A percentile compares a stretch with the other conserved stretches of the same genome.
phyloP scores from a whole-genome alignment of 2,797 vertebrate genomes.

The Fringilla coelebs region DNA sequence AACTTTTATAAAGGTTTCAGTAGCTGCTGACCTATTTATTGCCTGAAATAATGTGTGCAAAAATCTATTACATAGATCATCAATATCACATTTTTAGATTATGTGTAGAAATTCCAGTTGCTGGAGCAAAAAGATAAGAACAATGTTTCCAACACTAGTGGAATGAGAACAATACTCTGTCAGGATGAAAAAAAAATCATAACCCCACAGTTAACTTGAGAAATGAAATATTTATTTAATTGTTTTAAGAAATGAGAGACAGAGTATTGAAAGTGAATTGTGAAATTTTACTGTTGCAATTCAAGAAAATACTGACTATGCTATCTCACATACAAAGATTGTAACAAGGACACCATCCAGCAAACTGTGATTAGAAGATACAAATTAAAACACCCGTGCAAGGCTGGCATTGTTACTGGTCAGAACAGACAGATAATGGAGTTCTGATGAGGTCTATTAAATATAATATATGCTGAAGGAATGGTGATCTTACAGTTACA shows the following conservation, averaged over 20 bases:
- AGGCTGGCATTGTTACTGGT: not conserved
- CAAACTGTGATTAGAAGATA: not conserved
- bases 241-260: not conserved
- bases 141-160: not conserved
- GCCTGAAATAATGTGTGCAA: not conserved
- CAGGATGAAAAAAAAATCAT: not conserved
- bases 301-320: not conserved
- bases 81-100: not conserved
- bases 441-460: not conserved
- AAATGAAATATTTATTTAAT: not conserved
- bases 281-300: not conserved
- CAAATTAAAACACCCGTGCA: not conserved
- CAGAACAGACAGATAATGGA: not conserved
- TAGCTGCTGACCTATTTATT: not conserved
- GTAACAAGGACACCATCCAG: not conserved
- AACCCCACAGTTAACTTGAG: rapidly evolving
- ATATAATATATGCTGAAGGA: not conserved
- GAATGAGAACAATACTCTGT: not conserved
- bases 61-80: not conserved
- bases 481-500: not conserved
- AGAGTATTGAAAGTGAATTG: not conserved
- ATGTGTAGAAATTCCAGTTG: not conserved
- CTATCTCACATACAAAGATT: not conserved
- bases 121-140: not conserved
- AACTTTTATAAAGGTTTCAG: not conserved